Base-by-base conservation (phyloP, 2,888 invertebrate genomes). In the Idaea aversata region DNA sequence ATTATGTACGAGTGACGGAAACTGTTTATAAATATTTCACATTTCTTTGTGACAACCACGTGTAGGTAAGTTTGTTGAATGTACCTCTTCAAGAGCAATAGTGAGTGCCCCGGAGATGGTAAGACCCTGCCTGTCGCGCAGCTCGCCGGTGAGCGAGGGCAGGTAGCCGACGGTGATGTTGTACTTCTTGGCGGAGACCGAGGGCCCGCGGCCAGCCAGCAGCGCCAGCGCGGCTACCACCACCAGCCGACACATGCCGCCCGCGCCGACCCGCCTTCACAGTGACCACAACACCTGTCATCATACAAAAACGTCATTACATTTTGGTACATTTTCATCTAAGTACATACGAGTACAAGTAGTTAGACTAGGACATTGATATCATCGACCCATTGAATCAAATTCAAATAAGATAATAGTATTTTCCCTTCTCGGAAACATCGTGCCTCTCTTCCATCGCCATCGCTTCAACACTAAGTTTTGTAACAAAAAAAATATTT, bases 81-180 rank as follows among this genome's bases (percentile, higher is more conserved):
- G 77, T 81, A 98, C 97, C 94, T 97, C 95, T 76, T 97, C 95
- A 66, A 98, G 94, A 64, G 98, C 98, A 94, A 97, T 95, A 61
- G 97, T 95, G 75, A 99, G 94, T 64, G 98, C 99, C 66, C 99
- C 99, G 64, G 98, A 97, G 80, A 98, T 96, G 72, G 96, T 95
- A 78, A 98, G 94, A 25, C 98, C 98, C 89, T 97, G 97, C 72
- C 97, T 94, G 84, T 96, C 96, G 79, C 95, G 95, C 74, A 95
- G 94, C 65, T 94, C 95, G 77, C 96, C 97, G 87, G 95, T 96
- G 83, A 96, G 94, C 66, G 97, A 97, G 63, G 97, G 96, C 82
- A 98, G 94, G 90, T 97, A 98, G 71, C 98, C 98, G 79, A 98
- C 94, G 77, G 96, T 97, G 80, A 98, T 94, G 78, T 90, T 91